Percentiles rank a stretch among this genome's conserved stretches.
phyloP scores from a whole-genome alignment of 2,797 vertebrate genomes.

The Eutrigla gurnardus region DNA sequence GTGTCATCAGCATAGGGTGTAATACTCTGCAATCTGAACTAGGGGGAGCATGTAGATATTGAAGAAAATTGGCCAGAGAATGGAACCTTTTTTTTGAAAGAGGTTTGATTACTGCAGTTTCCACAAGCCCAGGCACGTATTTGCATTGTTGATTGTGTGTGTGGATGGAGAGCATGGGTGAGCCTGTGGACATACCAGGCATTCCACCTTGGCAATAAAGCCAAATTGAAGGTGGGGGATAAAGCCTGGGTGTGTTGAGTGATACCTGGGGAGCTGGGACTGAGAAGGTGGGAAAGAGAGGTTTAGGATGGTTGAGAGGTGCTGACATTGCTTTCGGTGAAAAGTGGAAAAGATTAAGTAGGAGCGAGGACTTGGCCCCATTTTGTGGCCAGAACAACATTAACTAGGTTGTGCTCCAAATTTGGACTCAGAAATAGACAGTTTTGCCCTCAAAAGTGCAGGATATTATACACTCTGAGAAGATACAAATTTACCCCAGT shows the following conservation, averaged over 20 bases:
- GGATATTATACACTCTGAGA: constrained; percentile 38
- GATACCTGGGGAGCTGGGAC: constrained; percentile 74
- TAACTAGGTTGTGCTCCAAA: constrained; percentile 47
- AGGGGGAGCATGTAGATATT: too few relatives aligned
- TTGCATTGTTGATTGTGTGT: constrained; percentile 63
- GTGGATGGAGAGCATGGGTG: constrained; percentile 67
- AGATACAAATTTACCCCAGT: constrained; percentile 28
- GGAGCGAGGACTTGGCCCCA: constrained; percentile 44
- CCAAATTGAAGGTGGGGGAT: constrained; percentile 76
- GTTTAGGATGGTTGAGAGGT: constrained; percentile 46
- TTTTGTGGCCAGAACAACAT: constrained; percentile 56
- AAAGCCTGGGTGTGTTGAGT: constrained; percentile 70
- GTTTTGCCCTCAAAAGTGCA: constrained; percentile 32
- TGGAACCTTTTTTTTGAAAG: too few relatives aligned
- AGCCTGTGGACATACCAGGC: constrained; percentile 78
- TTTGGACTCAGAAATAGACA: constrained; percentile 55
- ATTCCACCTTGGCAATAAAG: constrained; percentile 83
- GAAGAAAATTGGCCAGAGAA: too few relatives aligned
- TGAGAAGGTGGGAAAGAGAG: constrained; percentile 41
- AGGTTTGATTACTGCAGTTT: too few relatives aligned
- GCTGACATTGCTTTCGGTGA: constrained; percentile 48
- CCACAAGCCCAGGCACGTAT: constrained; percentile 60
- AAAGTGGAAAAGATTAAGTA: constrained; percentile 44
- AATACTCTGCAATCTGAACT: too few relatives aligned
- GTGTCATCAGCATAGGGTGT: too few relatives aligned